These are phyloP conservation scores for Cantharis flavilabris DNA, from an alignment of 2,888 invertebrate genomes.

Conservation along the genomic window DNA sequence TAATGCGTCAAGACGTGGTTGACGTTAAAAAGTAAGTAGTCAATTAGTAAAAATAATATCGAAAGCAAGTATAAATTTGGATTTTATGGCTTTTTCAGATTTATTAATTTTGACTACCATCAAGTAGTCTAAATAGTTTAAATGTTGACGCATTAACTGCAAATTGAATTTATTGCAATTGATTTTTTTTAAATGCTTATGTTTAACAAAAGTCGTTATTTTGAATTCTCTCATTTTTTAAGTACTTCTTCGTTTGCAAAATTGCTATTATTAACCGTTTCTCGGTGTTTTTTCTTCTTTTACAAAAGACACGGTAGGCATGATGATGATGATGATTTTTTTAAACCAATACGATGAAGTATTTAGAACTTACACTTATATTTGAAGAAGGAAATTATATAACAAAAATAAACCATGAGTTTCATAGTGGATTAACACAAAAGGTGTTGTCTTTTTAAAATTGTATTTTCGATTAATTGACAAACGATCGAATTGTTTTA, in stretches of 20 bases:
- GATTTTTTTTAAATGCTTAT: background rate
- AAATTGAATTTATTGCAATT: background rate
- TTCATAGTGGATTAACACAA: too few relatives aligned
- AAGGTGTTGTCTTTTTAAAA: too few relatives aligned
- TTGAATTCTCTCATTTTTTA: background rate
- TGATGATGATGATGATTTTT: too few relatives aligned
- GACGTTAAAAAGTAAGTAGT: constrained; percentile 3
- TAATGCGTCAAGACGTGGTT: background rate
- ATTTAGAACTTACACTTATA: too few relatives aligned
- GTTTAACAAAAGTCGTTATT: background rate
- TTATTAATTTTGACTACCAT: background rate
- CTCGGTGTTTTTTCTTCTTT: background rate
- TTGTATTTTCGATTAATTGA: too few relatives aligned
- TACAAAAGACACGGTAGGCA: background rate
- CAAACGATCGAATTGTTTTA: background rate
- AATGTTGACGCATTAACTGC: background rate
- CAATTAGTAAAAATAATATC: background rate
- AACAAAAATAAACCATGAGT: too few relatives aligned
- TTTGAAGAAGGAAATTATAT: too few relatives aligned
- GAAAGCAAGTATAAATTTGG: background rate
- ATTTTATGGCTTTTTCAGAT: background rate
- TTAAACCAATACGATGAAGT: too few relatives aligned
- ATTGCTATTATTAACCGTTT: background rate
- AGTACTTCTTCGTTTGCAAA: background rate
- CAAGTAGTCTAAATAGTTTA: background rate